Evolutionary conservation across 1,140 invertebrate genomes (phyloP).

Genomic region (Listronotus bonariensis): DNA sequence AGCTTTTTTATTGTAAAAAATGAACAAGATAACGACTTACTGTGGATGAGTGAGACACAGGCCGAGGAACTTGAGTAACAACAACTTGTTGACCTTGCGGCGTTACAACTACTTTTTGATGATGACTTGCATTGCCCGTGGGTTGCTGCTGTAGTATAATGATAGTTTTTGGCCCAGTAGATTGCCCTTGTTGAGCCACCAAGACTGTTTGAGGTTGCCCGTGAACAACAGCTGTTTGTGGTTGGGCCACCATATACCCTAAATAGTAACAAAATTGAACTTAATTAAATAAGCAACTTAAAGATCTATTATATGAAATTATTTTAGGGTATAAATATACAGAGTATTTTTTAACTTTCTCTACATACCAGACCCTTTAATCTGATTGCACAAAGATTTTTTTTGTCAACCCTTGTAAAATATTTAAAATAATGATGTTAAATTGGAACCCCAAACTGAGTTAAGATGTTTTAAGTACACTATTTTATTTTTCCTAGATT

Average conservation of each 20-base stretch:
- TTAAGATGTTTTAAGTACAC: no score
- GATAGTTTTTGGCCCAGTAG: conserved; percentile 69
- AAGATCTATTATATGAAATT: no score
- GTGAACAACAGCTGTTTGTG: conserved; percentile 64
- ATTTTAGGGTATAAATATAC: no score
- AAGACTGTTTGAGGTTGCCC: conserved; percentile 67
- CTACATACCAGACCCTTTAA: no score
- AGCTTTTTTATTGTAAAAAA: no score
- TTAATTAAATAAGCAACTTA: no score
- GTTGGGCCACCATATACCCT: conserved; percentile 66
- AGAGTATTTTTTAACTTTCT: no score
- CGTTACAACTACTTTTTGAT: conserved; percentile 64
- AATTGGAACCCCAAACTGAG: no score
- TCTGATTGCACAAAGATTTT: no score
- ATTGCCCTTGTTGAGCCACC: conserved; percentile 67
- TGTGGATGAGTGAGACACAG: conserved; percentile 59
- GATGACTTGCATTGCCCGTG: conserved; percentile 46
- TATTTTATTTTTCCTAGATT: no score
- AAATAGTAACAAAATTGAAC: background rate
- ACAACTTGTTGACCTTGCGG: conserved; percentile 69
- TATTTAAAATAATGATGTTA: no score
- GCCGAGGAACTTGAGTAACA: conserved; percentile 62
- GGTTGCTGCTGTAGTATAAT: conserved; percentile 72
- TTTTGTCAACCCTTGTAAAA: no score
- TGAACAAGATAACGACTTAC: conserved; percentile 41